Conservation (phyloP, 37 sponge, comb jelly and placozoan genomes). For the Haliclona indistincta region DNA sequence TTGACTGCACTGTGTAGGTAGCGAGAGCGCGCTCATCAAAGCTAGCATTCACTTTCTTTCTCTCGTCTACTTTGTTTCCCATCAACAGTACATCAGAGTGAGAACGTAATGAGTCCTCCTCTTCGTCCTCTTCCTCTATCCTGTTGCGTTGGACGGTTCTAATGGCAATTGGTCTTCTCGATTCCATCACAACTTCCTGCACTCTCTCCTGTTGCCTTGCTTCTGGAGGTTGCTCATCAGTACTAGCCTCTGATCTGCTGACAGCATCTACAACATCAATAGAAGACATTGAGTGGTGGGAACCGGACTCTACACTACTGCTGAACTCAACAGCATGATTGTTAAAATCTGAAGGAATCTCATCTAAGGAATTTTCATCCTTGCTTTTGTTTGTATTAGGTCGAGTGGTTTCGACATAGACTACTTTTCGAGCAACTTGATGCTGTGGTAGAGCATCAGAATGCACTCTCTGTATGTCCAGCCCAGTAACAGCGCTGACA, state of each 20-base stretch:
- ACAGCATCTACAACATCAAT: neutral
- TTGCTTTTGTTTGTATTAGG: too few species aligned
- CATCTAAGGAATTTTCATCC: neutral
- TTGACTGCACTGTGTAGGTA: conserved; percentile 10
- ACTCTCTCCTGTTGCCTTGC: too few species aligned
- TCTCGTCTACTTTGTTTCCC: conserved; percentile 24
- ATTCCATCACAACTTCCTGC: too few species aligned
- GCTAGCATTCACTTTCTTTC: neutral
- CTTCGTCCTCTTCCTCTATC: conserved; percentile 1
- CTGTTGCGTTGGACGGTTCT: neutral
- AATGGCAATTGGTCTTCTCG: neutral
- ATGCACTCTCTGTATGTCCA: conserved; percentile 43
- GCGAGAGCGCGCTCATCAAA: conserved; percentile 28
- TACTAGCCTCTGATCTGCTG: neutral
- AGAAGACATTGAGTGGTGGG: neutral
- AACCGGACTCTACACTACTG: conserved; percentile 8
- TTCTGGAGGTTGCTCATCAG: neutral
- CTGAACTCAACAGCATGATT: conserved; percentile 20
- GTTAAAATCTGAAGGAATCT: conserved; percentile 11
- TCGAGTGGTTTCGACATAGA: neutral
- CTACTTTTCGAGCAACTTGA: conserved; percentile 28
- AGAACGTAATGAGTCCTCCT: conserved; percentile 14
- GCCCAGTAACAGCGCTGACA: neutral
- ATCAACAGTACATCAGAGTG: too few species aligned
- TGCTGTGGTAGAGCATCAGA: conserved; percentile 68